phyloP scores from a whole-genome alignment of 2,797 vertebrate genomes.

The Mus minutoides region DNA sequence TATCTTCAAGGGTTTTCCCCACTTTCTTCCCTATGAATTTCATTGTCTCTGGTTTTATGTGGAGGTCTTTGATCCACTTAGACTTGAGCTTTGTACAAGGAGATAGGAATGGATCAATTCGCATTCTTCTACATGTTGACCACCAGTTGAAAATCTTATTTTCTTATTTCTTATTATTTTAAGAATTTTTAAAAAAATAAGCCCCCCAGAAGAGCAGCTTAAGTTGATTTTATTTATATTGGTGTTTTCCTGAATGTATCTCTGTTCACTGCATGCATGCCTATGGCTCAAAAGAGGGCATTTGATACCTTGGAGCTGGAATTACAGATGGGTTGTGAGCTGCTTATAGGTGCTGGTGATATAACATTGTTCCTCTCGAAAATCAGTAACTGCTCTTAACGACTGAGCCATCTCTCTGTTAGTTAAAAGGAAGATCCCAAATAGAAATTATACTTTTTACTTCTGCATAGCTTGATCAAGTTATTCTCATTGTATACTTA shows the following conservation, averaged over 20 bases:
- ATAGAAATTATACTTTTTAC: conserved; percentile 57
- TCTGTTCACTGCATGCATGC: background rate
- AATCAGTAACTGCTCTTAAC: background rate
- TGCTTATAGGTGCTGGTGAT: background rate
- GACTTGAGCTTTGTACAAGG: no score
- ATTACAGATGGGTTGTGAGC: background rate
- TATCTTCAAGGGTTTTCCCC: no score
- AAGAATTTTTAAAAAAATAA: background rate
- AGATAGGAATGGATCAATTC: no score
- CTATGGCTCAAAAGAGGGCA: background rate
- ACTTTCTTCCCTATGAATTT: no score
- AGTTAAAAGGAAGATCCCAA: background rate
- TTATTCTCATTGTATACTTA: conserved; percentile 52
- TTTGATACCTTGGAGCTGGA: background rate
- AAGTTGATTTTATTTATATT: background rate
- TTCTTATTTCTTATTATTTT: no score
- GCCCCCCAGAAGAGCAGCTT: background rate
- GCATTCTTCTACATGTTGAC: no score
- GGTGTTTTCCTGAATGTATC: background rate
- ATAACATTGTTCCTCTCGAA: background rate
- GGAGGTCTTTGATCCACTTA: no score
- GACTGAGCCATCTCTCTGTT: background rate
- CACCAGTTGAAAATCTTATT: no score
- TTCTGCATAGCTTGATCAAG: conserved; percentile 56
- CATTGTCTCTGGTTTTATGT: no score